phyloP scores from a whole-genome alignment of 2,888 invertebrate genomes.

The Pediacus dermestoides region DNA sequence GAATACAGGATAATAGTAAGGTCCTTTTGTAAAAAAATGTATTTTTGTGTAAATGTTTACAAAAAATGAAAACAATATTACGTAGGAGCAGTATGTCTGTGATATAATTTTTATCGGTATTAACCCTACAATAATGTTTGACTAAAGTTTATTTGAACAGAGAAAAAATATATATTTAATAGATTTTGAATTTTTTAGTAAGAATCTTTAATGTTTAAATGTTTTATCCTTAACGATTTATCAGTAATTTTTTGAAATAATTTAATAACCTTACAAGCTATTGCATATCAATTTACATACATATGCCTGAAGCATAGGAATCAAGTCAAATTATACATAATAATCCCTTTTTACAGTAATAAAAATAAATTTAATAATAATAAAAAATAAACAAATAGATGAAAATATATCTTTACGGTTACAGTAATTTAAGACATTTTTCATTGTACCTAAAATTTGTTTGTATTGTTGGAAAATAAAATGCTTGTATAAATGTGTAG shows the following conservation, averaged over 20 bases:
- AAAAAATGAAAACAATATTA: constrained; percentile 8
- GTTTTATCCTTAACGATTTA: neutral
- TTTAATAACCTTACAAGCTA: constrained; percentile 12
- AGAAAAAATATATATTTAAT: neutral
- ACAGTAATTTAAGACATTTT: neutral
- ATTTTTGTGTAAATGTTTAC: constrained; percentile 3
- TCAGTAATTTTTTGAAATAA: neutral
- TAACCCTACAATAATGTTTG: constrained; percentile 1
- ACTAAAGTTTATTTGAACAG: constrained; percentile 8
- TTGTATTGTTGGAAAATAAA: constrained; percentile 20
- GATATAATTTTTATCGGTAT: constrained; percentile 21
- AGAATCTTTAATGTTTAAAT: neutral
- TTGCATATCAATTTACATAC: constrained; percentile 22
- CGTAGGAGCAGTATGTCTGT: constrained; percentile 28
- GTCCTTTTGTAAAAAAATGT: constrained; percentile 41
- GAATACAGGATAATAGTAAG: constrained; percentile 48
- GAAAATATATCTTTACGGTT: neutral
- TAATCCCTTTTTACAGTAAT: constrained; percentile 6
- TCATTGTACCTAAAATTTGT: constrained; percentile 12
- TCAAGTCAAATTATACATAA: constrained; percentile 8
- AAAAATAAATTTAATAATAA: neutral
- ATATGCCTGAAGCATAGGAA: constrained; percentile 21
- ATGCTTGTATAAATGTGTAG: constrained; percentile 8
- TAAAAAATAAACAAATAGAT: neutral
- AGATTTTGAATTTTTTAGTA: constrained; percentile 1